Conservation (phyloP, 1,140 invertebrate species). For the Leptinotarsa undecemlineata region DNA sequence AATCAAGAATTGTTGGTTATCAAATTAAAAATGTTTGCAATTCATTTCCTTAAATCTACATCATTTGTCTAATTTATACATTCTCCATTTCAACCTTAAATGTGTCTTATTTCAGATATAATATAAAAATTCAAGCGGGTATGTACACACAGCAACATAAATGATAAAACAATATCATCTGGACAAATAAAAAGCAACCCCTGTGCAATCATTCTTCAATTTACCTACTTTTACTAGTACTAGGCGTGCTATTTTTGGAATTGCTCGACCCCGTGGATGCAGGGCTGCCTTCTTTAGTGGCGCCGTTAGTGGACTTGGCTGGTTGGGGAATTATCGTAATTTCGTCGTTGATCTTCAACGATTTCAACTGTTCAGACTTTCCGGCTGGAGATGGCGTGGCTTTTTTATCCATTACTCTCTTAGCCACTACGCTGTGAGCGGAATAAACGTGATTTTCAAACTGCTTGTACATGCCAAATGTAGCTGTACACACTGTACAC, state of each 20-base stretch:
- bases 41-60: background rate
- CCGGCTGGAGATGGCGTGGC: constrained; percentile 54
- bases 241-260: constrained; percentile 32
- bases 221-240: constrained; percentile 51
- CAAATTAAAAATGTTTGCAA: background rate
- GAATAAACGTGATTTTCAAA: constrained; percentile 94
- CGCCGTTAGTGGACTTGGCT: constrained; percentile 57
- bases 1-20: background rate
- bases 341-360: constrained; percentile 89
- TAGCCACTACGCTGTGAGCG: constrained; percentile 84
- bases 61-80: background rate
- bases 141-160: constrained; percentile 14
- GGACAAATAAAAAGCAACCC: constrained; percentile 8
- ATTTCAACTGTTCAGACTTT: constrained; percentile 71
- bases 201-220: constrained; percentile 15
- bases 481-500: constrained; percentile 91
- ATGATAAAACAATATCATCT: constrained; percentile 4
- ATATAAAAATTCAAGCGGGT: constrained; percentile 11
- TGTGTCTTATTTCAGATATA: constrained; percentile 9
- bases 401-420: constrained; percentile 79
- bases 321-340: constrained; percentile 91
- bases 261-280: constrained; percentile 35
- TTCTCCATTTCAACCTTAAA: background rate
- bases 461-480: constrained; percentile 92
- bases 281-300: constrained; percentile 45